Conservation (phyloP, 1,140 invertebrate genomes). For the Drosophila fuyamai region DNA sequence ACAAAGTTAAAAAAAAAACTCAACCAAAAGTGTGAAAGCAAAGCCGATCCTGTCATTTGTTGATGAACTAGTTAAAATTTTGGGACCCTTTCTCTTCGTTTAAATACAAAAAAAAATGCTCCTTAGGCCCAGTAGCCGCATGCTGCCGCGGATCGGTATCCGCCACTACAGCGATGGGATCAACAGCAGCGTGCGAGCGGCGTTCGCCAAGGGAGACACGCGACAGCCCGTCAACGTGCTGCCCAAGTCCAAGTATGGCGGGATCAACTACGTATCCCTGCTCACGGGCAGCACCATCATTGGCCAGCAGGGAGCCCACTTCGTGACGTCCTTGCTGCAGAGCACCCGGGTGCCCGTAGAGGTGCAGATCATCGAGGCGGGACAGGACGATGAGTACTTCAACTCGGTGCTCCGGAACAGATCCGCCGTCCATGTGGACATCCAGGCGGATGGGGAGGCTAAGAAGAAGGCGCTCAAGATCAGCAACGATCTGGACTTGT, state of each 20-base stretch:
- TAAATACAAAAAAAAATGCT: conserved; percentile 24
- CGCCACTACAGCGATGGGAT: background rate
- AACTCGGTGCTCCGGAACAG: conserved; percentile 68
- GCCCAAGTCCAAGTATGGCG: conserved; percentile 62
- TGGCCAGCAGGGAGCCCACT: conserved; percentile 63
- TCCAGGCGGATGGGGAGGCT: conserved; percentile 41
- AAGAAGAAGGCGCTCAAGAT: conserved; percentile 58
- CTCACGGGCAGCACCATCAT: conserved; percentile 59
- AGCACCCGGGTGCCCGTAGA: conserved; percentile 63
- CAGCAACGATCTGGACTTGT: conserved; percentile 66
- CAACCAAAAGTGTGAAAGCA: no score
- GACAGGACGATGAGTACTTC: conserved; percentile 54
- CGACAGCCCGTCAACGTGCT: conserved; percentile 31
- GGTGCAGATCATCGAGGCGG: conserved; percentile 44
- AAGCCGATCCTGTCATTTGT: background rate
- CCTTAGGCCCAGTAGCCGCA: background rate
- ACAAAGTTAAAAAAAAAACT: no score
- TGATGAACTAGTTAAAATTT: background rate
- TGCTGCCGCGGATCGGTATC: background rate
- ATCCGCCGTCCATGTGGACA: conserved; percentile 65
- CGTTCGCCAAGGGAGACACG: conserved; percentile 36
- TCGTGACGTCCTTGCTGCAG: conserved; percentile 53
- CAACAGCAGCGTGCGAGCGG: background rate
- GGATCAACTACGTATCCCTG: conserved; percentile 56
- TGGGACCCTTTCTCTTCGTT: background rate